Evolutionary conservation across 1,140 invertebrate species (phyloP).

Genomic region (Marisa cornuarietis): DNA sequence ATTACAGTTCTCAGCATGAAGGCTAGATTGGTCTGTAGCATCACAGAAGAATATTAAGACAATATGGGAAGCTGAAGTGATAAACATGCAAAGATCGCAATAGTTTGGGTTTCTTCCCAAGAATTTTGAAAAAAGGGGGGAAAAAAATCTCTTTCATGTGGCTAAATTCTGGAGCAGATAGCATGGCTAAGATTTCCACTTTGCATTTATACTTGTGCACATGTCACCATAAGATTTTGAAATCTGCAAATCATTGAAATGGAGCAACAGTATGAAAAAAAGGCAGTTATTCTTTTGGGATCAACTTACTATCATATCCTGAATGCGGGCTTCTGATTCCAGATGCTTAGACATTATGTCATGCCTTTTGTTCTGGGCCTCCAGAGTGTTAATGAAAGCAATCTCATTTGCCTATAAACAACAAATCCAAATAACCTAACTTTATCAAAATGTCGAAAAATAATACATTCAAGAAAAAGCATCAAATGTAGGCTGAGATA

Average conservation of each 20-base stretch:
- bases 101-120: not conserved
- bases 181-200: no score
- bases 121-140: not conserved
- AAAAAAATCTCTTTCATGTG: not conserved
- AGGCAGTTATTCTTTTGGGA: not conserved
- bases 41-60: no score
- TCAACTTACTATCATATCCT: slow-evolving; percentile 71
- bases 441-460: not conserved
- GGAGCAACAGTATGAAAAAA: no score
- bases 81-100: no score
- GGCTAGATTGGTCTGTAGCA: no score
- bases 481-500: not conserved
- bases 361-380: slow-evolving; percentile 92
- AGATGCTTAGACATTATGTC: slow-evolving; percentile 73
- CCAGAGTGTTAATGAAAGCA: slow-evolving; percentile 95
- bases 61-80: no score
- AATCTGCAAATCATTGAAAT: no score
- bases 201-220: no score
- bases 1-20: no score
- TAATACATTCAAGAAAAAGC: not conserved
- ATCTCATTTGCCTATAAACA: slow-evolving; percentile 83
- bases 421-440: not conserved
- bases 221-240: no score
- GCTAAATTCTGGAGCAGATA: no score
- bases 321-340: slow-evolving; percentile 84